Evolutionary conservation across 2,888 invertebrate species (phyloP).

Genomic region (Lasioglossum oenotherae): DNA sequence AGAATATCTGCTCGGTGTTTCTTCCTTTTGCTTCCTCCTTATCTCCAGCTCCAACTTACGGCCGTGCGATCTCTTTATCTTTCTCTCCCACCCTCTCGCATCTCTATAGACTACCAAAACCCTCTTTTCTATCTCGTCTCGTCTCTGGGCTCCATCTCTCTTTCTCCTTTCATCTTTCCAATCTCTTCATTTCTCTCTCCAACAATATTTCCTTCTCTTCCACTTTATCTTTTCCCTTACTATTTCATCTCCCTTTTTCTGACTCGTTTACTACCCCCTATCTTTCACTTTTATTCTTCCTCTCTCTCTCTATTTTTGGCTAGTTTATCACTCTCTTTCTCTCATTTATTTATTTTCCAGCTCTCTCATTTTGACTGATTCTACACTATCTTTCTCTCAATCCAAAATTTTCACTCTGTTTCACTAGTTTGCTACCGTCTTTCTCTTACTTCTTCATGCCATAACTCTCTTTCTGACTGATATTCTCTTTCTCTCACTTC

Average conservation of each 20-base stretch:
- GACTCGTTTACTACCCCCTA: no score
- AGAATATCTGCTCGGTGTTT: background rate
- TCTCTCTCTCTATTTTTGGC: background rate
- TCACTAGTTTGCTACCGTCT: background rate
- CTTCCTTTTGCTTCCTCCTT: constrained; percentile 8
- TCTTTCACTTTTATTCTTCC: background rate
- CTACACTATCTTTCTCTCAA: background rate
- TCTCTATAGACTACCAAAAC: background rate
- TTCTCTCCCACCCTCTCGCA: constrained; percentile 8
- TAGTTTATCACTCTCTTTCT: background rate
- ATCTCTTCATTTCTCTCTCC: background rate
- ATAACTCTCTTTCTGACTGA: no score
- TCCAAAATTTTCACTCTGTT: background rate
- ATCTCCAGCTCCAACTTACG: constrained; percentile 26
- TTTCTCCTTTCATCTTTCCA: background rate
- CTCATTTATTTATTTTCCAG: background rate
- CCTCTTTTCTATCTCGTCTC: background rate
- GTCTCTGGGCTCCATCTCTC: background rate
- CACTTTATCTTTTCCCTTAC: background rate
- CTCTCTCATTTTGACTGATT: background rate
- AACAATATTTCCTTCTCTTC: background rate
- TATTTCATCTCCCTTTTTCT: background rate
- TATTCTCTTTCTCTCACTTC: no score
- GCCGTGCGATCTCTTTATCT: constrained; percentile 34
- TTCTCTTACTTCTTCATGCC: no score